Percentiles rank a stretch among this genome's conserved stretches.
Evolutionary conservation across 1,140 invertebrate species (phyloP).

Genomic region (Dendrolimus punctatus): DNA sequence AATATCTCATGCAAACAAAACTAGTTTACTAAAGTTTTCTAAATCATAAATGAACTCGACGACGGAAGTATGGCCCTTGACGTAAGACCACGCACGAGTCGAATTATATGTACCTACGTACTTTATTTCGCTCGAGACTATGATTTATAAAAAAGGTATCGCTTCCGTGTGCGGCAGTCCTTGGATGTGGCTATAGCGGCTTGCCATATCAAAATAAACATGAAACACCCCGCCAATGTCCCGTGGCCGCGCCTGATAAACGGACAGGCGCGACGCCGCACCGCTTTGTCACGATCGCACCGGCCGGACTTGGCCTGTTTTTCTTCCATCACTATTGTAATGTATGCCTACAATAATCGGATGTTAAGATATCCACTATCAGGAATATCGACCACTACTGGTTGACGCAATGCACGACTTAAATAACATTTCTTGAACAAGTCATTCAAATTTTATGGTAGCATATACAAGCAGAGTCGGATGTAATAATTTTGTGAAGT

Average conservation of each 20-base stretch:
- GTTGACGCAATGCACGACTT: constrained; percentile 24
- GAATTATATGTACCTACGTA: constrained; percentile 26
- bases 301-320: constrained; percentile 1
- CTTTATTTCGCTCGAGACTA: constrained; percentile 20
- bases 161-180: constrained; percentile 23
- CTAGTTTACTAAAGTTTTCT: constrained; percentile 37
- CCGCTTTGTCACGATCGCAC: constrained; percentile 1
- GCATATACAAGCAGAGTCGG: constrained; percentile 6
- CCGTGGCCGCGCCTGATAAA: not conserved
- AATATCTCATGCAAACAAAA: constrained; percentile 41
- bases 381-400: constrained; percentile 1
- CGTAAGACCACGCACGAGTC: constrained; percentile 18
- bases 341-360: not conserved
- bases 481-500: constrained; percentile 10
- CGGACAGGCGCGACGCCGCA: not conserved
- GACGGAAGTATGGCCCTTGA: constrained; percentile 50
- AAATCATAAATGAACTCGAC: constrained; percentile 49
- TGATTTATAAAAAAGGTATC: constrained; percentile 22
- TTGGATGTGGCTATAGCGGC: constrained; percentile 11
- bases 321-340: constrained; percentile 7
- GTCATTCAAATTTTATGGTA: constrained; percentile 18
- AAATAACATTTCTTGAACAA: constrained; percentile 19
- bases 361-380: not conserved
- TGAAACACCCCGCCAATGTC: constrained; percentile 10
- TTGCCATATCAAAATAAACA: constrained; percentile 25